These are phyloP conservation scores for Channa maculata DNA, from an alignment of 2,113 vertebrate genomes.

Conservation along the genomic window DNA sequence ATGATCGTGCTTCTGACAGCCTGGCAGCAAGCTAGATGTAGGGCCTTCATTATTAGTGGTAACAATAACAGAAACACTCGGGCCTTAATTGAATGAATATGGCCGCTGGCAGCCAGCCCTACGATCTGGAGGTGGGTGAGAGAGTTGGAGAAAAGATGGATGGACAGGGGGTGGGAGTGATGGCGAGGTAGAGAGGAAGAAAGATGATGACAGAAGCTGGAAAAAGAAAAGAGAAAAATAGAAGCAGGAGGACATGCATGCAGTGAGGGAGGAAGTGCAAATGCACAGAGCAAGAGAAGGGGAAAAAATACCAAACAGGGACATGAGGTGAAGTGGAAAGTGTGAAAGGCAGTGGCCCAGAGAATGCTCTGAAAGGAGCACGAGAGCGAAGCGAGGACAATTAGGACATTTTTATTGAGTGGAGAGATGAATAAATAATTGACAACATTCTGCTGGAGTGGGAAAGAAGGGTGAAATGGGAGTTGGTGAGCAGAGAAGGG, in stretches of 20 bases:
- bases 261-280: neutral
- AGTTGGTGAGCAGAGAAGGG: slow-evolving; percentile 23
- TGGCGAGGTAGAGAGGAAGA: slow-evolving; percentile 23
- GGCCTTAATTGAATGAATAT: slow-evolving; percentile 76
- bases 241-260: neutral
- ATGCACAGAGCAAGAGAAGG: slow-evolving; percentile 17
- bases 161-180: slow-evolving; percentile 34
- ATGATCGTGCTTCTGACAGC: slow-evolving; percentile 69
- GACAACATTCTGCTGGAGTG: slow-evolving; percentile 50
- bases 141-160: slow-evolving; percentile 8
- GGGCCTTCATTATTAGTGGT: slow-evolving; percentile 74
- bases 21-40: slow-evolving; percentile 53
- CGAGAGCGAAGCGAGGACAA: slow-evolving; percentile 61
- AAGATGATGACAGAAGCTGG: slow-evolving; percentile 21
- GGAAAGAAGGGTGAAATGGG: slow-evolving; percentile 26
- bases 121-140: slow-evolving; percentile 21
- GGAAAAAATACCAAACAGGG: neutral
- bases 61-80: slow-evolving; percentile 73
- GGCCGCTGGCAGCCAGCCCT: slow-evolving; percentile 38
- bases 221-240: slow-evolving; percentile 15
- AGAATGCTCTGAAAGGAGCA: slow-evolving; percentile 43
- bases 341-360: slow-evolving; percentile 53
- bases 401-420: slow-evolving; percentile 74
- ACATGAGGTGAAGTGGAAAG: slow-evolving; percentile 59
- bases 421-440: slow-evolving; percentile 75